Percentiles rank a stretch among this genome's conserved stretches.
These are phyloP conservation scores for Leucoraja ocellata DNA, from an alignment of 2,797 vertebrate genomes.

Conservation along the genomic window DNA sequence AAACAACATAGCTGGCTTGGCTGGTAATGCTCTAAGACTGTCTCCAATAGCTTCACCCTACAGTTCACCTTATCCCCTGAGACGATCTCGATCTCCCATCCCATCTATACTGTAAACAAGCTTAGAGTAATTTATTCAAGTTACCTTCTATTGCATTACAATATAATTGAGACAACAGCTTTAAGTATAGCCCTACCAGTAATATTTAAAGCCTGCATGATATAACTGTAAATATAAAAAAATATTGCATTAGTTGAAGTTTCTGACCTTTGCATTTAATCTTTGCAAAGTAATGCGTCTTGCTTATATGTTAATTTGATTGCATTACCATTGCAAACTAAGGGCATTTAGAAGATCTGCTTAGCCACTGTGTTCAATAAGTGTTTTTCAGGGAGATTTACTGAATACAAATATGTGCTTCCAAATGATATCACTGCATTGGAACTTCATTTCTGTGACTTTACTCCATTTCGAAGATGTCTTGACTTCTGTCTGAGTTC, in stretches of 20 bases:
- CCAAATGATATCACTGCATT: constrained; percentile 66
- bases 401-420: constrained; percentile 73
- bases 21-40: constrained; percentile 80
- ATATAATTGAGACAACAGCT: constrained; percentile 55
- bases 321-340: constrained; percentile 67
- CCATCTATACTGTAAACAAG: constrained; percentile 81
- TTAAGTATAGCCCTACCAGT: constrained; percentile 53
- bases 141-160: constrained; percentile 51
- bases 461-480: constrained; percentile 64
- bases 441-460: constrained; percentile 64
- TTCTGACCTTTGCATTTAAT: constrained; percentile 53
- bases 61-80: constrained; percentile 85
- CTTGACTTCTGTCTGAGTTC: constrained; percentile 56
- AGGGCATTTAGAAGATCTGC: constrained; percentile 59
- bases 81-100: constrained; percentile 82
- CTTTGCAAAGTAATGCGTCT: constrained; percentile 52
- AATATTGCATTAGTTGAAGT: constrained; percentile 52
- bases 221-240: constrained; percentile 53
- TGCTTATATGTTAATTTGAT: constrained; percentile 53
- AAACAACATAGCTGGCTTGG: constrained; percentile 90
- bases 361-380: constrained; percentile 64
- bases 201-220: constrained; percentile 54
- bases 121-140: constrained; percentile 53
- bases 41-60: constrained; percentile 88
- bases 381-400: constrained; percentile 74